These are phyloP conservation scores for Xanthorhoe spadicearia DNA, from an alignment of 2,888 invertebrate species.

Conservation along the genomic window DNA sequence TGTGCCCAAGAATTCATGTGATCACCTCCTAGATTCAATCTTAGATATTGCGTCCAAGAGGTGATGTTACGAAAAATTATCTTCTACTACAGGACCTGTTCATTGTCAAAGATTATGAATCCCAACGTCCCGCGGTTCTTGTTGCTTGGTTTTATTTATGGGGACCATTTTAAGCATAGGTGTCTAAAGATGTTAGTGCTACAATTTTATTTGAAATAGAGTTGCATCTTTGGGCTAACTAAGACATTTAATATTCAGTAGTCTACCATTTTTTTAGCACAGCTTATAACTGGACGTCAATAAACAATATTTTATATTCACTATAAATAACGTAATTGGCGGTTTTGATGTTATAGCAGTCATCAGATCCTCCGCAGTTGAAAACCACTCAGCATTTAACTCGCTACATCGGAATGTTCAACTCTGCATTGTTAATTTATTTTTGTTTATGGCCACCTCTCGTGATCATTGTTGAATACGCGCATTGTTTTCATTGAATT, in stretches of 20 bases:
- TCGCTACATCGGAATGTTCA: constrained; percentile 19
- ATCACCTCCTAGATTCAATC: constrained; percentile 80
- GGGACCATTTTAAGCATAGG: constrained; percentile 36
- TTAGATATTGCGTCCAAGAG: constrained; percentile 73
- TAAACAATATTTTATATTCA: too few relatives aligned
- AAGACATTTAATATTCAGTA: not conserved
- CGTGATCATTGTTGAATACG: constrained; percentile 50
- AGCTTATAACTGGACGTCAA: too few relatives aligned
- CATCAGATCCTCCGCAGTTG: too few relatives aligned
- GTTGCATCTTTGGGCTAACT: constrained; percentile 30
- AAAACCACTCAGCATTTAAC: constrained; percentile 15
- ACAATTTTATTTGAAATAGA: constrained; percentile 43
- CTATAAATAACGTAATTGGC: too few relatives aligned
- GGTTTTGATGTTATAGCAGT: too few relatives aligned
- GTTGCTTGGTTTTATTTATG: constrained; percentile 48
- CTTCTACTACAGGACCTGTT: constrained; percentile 64
- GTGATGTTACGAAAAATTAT: constrained; percentile 80
- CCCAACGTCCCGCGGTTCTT: constrained; percentile 49
- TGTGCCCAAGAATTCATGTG: constrained; percentile 82
- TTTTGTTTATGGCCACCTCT: constrained; percentile 40
- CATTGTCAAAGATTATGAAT: constrained; percentile 73
- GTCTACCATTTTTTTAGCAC: too few relatives aligned
- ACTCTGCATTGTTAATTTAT: constrained; percentile 38
- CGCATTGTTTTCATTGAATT: constrained; percentile 54
- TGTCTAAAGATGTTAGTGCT: constrained; percentile 37